A percentile compares a stretch with the other conserved stretches of the same genome.
These are phyloP conservation scores for Cynopterus brachyotis DNA, from an alignment of 2,113 vertebrate species.

Conservation along the genomic window DNA sequence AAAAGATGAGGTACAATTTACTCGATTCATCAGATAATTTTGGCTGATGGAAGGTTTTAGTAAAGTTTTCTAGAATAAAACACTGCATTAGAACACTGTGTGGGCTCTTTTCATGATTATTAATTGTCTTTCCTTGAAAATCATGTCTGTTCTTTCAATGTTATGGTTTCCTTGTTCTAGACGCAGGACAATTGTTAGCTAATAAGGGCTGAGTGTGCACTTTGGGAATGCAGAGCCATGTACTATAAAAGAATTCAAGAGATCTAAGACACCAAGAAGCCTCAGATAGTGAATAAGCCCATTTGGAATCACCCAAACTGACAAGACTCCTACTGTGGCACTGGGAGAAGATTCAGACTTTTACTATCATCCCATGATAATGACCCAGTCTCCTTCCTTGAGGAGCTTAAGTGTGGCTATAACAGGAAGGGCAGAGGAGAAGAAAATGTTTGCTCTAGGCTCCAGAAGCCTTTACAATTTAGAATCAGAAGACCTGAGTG, in stretches of 20 bases:
- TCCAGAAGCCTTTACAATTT: not conserved
- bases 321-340: not conserved
- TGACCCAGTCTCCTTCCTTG: not conserved
- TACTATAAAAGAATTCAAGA: not conserved
- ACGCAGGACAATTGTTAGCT: not conserved
- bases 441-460: not conserved
- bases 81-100: not conserved
- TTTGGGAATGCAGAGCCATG: not conserved
- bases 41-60: not conserved
- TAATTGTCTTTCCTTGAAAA: not conserved
- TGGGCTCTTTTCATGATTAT: not conserved
- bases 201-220: not conserved
- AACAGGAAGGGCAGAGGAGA: not conserved
- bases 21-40: not conserved
- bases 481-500: not conserved
- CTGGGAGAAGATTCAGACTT: not conserved
- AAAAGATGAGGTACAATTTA: not conserved
- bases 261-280: not conserved
- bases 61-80: slow-evolving; percentile 28
- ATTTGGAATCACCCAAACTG: not conserved
- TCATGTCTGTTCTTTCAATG: not conserved
- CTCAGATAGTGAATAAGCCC: not conserved
- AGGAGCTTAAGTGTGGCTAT: not conserved
- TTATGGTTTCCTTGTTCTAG: not conserved
- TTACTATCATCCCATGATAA: not conserved